phyloP scores from a whole-genome alignment of 2,888 invertebrate genomes.

The Leistus spinibarbis region DNA sequence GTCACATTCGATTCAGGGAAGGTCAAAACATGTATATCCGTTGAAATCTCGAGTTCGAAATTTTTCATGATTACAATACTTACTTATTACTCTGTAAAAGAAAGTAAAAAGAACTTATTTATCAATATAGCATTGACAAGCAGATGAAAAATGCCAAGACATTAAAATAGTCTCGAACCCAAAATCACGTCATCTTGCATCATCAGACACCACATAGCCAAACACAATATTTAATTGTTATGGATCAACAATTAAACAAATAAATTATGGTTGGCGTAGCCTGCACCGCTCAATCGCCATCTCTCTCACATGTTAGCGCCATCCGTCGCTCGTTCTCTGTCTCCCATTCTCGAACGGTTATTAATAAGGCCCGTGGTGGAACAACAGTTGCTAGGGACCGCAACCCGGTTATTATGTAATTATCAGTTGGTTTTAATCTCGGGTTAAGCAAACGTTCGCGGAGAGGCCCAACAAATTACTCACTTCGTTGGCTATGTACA shows the following conservation, averaged over 20 bases:
- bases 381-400: constrained; percentile 56
- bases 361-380: constrained; percentile 53
- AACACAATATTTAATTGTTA: constrained; percentile 51
- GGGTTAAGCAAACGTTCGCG: constrained; percentile 62
- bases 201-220: background rate
- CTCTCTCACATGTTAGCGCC: background rate
- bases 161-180: too few relatives aligned
- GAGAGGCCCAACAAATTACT: constrained; percentile 58
- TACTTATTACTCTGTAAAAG: too few relatives aligned
- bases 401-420: constrained; percentile 61
- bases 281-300: background rate
- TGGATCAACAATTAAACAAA: constrained; percentile 60
- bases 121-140: too few relatives aligned
- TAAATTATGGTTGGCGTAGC: constrained; percentile 52
- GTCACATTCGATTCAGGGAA: too few relatives aligned
- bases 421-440: constrained; percentile 62
- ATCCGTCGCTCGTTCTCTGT: constrained; percentile 46
- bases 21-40: too few relatives aligned
- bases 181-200: too few relatives aligned
- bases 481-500: constrained; percentile 41
- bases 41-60: too few relatives aligned
- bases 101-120: too few relatives aligned
- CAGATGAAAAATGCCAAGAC: too few relatives aligned
- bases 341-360: constrained; percentile 49
- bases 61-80: too few relatives aligned